Conservation (phyloP, 2,797 vertebrate genomes). For the Pseudochirops cupreus region DNA sequence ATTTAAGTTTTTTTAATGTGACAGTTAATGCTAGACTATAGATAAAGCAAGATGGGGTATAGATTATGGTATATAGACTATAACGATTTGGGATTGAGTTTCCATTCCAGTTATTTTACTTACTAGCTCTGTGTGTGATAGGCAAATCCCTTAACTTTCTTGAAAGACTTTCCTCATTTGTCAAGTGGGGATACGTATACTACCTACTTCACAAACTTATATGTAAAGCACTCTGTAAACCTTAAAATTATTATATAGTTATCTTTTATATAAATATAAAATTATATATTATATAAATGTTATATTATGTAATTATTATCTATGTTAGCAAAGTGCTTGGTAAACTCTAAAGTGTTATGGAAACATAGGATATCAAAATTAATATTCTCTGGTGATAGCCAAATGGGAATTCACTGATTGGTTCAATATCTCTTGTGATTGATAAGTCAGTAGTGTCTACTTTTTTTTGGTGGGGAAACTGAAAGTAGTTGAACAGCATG, state of each 20-base stretch:
- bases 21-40: neutral
- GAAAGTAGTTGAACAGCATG: neutral
- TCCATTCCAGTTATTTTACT: neutral
- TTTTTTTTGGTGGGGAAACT: neutral
- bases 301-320: neutral
- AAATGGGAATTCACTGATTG: neutral
- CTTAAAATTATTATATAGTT: neutral
- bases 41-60: neutral
- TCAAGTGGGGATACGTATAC: neutral
- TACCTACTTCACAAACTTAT: neutral
- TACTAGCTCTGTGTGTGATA: neutral
- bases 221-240: neutral
- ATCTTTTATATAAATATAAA: neutral
- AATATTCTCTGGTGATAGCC: neutral
- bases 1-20: neutral
- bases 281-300: neutral
- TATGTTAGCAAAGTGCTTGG: neutral
- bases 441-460: neutral
- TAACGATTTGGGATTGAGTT: neutral
- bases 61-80: neutral
- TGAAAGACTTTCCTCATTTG: neutral
- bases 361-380: neutral
- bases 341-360: neutral
- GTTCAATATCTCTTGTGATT: constrained; percentile 2
- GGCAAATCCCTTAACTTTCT: neutral